Evolutionary conservation across 2,797 vertebrate genomes (phyloP), one percentile per base, ranked within the genome.

Genomic region (Xiphorhynchus erythropygius): DNA sequence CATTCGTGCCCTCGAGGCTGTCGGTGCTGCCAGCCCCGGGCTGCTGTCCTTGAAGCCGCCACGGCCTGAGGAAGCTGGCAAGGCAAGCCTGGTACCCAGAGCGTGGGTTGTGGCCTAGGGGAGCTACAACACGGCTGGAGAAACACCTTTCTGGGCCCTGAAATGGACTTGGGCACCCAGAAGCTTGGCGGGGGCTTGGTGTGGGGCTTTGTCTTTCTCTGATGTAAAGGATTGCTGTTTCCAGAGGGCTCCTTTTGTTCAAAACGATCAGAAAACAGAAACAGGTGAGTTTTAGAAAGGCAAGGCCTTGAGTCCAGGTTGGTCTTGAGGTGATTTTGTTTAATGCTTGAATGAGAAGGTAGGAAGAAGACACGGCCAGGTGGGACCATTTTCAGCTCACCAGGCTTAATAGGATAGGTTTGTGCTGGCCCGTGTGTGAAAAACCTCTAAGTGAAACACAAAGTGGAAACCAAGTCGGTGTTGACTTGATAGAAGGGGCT

Each of bases 61-160:
- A 1, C 5, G 53, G 62, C 22, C 49, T 13, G 63, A 13, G 82
- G 63, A 7, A 21, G 76, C 24, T 14, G 46, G 11, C 42, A 4
- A 19, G 68, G 60, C 83, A 18, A n/a, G 64, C 22, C 13, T 5
- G 62, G 41, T 10, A 6, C 41, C 39, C 19, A 11, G 9, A 1
- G 1, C 5, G 37, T 0, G 18, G 18, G 16, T 5, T 62, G 53
- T 8, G 50, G 2, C 6, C 35, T 16, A 1, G 22, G 5, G 14
- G 18, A 39, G 21, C 17, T 65, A 7, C 76, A 79, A 5, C 30
- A 0, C 4, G 25, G 3, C 39, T 18, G 11, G 22, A 21, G 63
- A 67, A 69, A 4, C 8, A 3, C 28, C 8, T 7, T 30, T 46
- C 15, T 0, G 1, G 28, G 68, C 10, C 13, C 13, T 19, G 39